These are phyloP conservation scores for Melanotaenia pygmaea DNA, from an alignment of 2,797 vertebrate genomes.

Conservation along the genomic window DNA sequence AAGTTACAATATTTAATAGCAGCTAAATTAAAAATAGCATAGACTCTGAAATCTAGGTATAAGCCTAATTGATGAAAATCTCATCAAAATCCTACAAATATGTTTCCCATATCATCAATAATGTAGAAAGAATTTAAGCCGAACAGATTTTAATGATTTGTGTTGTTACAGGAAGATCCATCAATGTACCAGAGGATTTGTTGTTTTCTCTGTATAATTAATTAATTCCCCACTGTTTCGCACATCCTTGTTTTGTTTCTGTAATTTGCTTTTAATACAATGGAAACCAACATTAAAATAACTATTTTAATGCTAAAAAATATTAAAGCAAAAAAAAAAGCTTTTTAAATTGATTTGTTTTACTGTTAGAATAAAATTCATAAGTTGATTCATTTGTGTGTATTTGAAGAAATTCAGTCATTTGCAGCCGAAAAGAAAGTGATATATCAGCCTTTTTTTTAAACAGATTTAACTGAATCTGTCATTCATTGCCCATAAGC, in stretches of 20 bases:
- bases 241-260: neutral
- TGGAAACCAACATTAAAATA: constrained; percentile 27
- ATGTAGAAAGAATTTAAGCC: constrained; percentile 13
- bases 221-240: neutral
- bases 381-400: neutral
- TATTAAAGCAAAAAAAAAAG: neutral
- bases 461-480: neutral
- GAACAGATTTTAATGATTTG: constrained; percentile 12
- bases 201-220: no score
- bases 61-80: constrained; percentile 4
- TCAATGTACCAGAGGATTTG: neutral
- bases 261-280: constrained; percentile 20
- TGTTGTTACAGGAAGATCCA: constrained; percentile 16
- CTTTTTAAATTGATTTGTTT: neutral
- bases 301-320: neutral
- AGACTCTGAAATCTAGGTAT: neutral
- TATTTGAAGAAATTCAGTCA: constrained; percentile 1
- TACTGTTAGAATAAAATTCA: constrained; percentile 8
- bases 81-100: neutral
- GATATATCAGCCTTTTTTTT: neutral
- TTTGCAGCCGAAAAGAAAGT: neutral
- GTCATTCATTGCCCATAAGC: constrained; percentile 7
- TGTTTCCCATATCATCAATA: constrained; percentile 4
- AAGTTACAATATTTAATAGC: constrained; percentile 1
- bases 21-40: neutral